These are phyloP conservation scores for Epizoanthus ramosus DNA, from an alignment of 92 coral and sea anemone species.

Conservation along the genomic window DNA sequence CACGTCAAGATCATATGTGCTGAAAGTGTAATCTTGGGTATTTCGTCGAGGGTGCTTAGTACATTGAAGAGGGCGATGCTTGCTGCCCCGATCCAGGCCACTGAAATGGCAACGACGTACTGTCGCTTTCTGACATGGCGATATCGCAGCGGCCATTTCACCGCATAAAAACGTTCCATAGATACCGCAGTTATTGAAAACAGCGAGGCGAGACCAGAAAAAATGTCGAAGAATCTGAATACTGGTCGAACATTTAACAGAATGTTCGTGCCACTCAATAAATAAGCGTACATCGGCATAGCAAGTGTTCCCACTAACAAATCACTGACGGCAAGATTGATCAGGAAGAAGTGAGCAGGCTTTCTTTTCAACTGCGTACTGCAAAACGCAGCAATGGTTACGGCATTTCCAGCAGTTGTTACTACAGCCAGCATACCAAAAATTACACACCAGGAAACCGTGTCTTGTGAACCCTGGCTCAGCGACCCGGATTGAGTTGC, in stretches of 20 bases:
- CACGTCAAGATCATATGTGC: slow-evolving; percentile 61
- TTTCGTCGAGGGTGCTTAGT: slow-evolving; percentile 33
- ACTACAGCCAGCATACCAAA: slow-evolving; percentile 62
- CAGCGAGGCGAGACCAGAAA: slow-evolving; percentile 76
- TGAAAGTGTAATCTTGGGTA: slow-evolving; percentile 18
- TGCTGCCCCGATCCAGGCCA: slow-evolving; percentile 69
- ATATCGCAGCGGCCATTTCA: slow-evolving; percentile 65
- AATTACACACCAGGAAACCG: slow-evolving; percentile 69
- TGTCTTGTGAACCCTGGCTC: not conserved
- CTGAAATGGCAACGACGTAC: slow-evolving; percentile 50
- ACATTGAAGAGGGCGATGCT: slow-evolving; percentile 51
- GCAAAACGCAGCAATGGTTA: slow-evolving; percentile 60
- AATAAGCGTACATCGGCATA: slow-evolving; percentile 72
- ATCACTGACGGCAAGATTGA: slow-evolving; percentile 78
- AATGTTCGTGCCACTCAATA: slow-evolving; percentile 43
- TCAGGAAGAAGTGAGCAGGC: slow-evolving; percentile 63
- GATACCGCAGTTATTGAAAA: slow-evolving; percentile 76
- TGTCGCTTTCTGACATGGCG: slow-evolving; percentile 48
- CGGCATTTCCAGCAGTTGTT: slow-evolving; percentile 60
- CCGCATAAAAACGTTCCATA: slow-evolving; percentile 71
- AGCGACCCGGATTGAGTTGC: not conserved
- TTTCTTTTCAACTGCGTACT: slow-evolving; percentile 61
- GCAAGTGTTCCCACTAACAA: slow-evolving; percentile 76
- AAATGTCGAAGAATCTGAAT: slow-evolving; percentile 60
- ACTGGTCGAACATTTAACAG: not conserved